Conservation (phyloP, 2,888 invertebrate species). For the Scaptomyza tumidula region DNA sequence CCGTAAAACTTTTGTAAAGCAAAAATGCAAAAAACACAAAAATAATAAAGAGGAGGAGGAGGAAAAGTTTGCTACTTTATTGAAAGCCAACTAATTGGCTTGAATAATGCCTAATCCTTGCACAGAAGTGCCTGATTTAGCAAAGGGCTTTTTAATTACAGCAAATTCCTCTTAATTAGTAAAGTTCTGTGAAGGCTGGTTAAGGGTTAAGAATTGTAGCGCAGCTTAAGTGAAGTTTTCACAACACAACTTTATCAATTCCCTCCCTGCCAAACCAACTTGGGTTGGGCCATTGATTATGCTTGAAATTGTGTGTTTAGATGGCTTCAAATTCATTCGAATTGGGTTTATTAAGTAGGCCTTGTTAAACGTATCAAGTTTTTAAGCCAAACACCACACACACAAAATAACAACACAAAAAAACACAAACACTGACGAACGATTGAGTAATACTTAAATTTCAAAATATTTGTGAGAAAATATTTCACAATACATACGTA, state of each 20-base stretch:
- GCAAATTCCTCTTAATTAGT: slow-evolving; percentile 2
- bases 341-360: background rate
- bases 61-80: background rate
- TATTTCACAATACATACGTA: background rate
- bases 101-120: slow-evolving; percentile 1
- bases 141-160: background rate
- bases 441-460: background rate
- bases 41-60: background rate
- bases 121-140: background rate
- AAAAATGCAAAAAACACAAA: background rate
- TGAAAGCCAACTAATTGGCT: background rate
- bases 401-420: background rate
- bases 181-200: background rate
- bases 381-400: background rate
- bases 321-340: background rate
- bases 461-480: background rate
- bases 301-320: background rate
- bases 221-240: background rate
- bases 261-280: no score
- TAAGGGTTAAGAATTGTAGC: no score
- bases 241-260: background rate
- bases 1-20: background rate
- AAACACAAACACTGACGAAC: background rate
- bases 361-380: background rate
- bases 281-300: background rate